Base-by-base conservation (phyloP, 2,797 vertebrate genomes). In the Acomys russatus region DNA sequence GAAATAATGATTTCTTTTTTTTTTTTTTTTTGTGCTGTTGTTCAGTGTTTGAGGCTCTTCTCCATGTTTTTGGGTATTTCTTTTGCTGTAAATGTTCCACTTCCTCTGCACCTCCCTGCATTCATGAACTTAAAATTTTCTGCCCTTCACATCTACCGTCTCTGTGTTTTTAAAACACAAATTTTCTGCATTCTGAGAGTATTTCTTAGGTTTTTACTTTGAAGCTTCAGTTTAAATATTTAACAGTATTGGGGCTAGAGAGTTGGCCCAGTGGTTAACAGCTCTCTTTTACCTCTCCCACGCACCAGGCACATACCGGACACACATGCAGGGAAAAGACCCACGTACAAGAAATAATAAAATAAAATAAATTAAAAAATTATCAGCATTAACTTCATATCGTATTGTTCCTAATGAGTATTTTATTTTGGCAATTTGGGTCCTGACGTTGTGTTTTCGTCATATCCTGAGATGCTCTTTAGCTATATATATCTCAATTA, bases 391-490 rank as follows among this genome's bases (percentile, higher is more conserved):
- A 91, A 82, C 56, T 74, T 77, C 76, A 6, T 61, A 71, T 96
- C 61, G 91, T 77, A 95, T 33, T 91, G 38, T 59, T 87, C 78
- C 35, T 84, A 87, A 87, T 95, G 79, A 92, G 83, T 96, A 95
- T 95, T 96, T 94, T 91, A 94, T 95, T 96, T 95, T 85, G 91
- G 35, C 59, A 35, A 86, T 51, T 92, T 95, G 82, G 38, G 28
- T 90, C 88, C 93, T 83, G 35, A 77, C 90, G 95, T 92, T 91
- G 30, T 12, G 51, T 64, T 93, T 11, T 91, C n/a, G 88, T 93
- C 12, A 23, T 61, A 90, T 88, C 22, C 66, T 59, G 59, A 73
- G 88, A 87, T n/a, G 0, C 28, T 88, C 23, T 94, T n/a, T n/a
- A n/a, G n/a, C n/a, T n/a, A n/a, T n/a, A n/a, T n/a, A n/a, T n/a